Evolutionary conservation across 2,888 invertebrate species (phyloP).

Genomic region (Cheilosia vulpina): DNA sequence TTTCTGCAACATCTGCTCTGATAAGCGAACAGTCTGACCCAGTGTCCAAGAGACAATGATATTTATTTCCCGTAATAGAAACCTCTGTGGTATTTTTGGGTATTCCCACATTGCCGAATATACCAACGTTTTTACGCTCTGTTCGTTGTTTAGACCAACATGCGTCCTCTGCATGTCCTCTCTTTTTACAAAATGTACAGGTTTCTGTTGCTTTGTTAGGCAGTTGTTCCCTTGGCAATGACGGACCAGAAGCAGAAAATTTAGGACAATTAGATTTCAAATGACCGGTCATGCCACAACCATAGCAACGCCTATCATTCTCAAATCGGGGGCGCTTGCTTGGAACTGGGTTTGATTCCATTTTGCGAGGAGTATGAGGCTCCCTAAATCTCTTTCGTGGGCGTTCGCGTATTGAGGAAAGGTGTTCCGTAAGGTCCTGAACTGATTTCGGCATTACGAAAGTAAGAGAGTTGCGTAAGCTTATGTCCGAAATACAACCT

Average conservation of each 20-base stretch:
- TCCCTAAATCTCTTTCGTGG: slow-evolving; percentile 13
- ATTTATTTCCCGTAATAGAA: neutral
- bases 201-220: neutral
- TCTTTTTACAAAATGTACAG: no score
- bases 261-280: slow-evolving; percentile 13
- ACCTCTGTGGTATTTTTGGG: no score
- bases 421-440: slow-evolving; percentile 29
- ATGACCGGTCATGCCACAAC: slow-evolving; percentile 20
- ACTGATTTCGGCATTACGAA: slow-evolving; percentile 39
- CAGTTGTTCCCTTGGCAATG: neutral
- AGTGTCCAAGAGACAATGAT: slow-evolving; percentile 27
- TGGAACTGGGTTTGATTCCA: neutral
- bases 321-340: slow-evolving; percentile 23
- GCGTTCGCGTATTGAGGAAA: slow-evolving; percentile 17
- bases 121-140: no score
- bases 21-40: slow-evolving; percentile 32
- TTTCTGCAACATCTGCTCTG: slow-evolving; percentile 26
- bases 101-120: no score
- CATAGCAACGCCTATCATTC: slow-evolving; percentile 16
- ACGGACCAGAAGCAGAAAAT: neutral
- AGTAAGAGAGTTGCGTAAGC: slow-evolving; percentile 21
- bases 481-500: slow-evolving; percentile 36
- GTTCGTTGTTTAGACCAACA: no score
- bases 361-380: no score
- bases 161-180: no score